Evolutionary conservation across 2,797 vertebrate genomes (phyloP), one percentile per base, ranked within the genome.

Genomic region (Gymnoscopelus microlampas): DNA sequence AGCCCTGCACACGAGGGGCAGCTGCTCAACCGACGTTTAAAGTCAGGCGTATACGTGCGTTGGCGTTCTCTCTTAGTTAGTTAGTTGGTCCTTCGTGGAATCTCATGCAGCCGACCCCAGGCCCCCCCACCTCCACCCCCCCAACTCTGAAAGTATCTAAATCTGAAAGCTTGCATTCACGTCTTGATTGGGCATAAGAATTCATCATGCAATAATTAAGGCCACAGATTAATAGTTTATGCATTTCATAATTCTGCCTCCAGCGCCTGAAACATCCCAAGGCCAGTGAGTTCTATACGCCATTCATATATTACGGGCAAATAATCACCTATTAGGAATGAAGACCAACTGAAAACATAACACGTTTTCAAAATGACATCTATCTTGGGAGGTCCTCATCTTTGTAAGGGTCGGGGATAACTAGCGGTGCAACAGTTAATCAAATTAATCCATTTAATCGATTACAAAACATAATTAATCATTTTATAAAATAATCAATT

Each of bases 1-100:
- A 48, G 85, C 88, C 87, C 85, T 86, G 85, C 82, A 78, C 78
- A 76, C 79, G 70, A 76, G 81, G 74, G 65, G 14, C 63, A 71
- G 73, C 80, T 77, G 82, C 79, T 83, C 68, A 75, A 75, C 64
- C 64, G 53, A 78, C 70, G 76, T 77, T 77, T 62, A 69, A 71
- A 80, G 82, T 82, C 78, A 83, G 80, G 19, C 71, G 68, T 29
- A 35, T 35, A 1, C 32, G 55, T 60, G 63, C 47, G 72, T 78
- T 68, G 57, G 51, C 53, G 59, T 68, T 68, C 68, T 63, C 55
- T 53, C n/a, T 51, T 57, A 73, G 48, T 77, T 69, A 60, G 57
- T 55, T 68, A 26, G 62, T 60, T 68, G 2, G 4, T 58, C 60
- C 65, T 61, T 61, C 67, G 55, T 53, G 51, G 32, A 5, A 1